Evolutionary conservation across 2,888 invertebrate genomes (phyloP), one percentile per base, ranked within the genome.

Genomic region (Synergus gifuensis): DNA sequence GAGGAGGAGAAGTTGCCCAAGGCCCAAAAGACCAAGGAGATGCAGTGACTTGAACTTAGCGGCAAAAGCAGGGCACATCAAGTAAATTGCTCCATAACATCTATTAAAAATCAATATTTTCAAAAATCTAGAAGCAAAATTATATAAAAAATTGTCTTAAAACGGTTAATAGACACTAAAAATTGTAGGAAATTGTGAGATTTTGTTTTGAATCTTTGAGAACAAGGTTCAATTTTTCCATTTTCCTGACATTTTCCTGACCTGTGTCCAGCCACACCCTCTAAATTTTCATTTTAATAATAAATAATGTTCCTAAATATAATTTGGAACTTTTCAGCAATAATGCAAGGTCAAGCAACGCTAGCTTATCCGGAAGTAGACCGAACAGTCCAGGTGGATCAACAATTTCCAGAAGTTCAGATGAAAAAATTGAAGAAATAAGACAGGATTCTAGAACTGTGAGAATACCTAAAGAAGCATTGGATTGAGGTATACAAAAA

Each of bases 331-430:
- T 9, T 69, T 46, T 69, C 22, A 49, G 46, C 4, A 22, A 12
- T 12, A 60, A 22, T 11, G 0, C 22, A 60, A 22, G 60, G 22
- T 28, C 28, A 22, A 18, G 22, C 60, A 22, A 22, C n/a, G 11
- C 18, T 1, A 60, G 22, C 18, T 4, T 60, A 4, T 18, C 60
- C 11, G 9, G 60, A 60, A 22, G 60, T 60, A 60, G 60, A 60
- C 22, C n/a, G 22, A 60, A 60, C 60, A 60, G 60, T 28, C 12
- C 5, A 28, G 60, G 12, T 11, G 22, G 60, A 18, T 60, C 60
- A 60, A 28, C 22, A 60, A 60, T 4, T 60, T 22, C 82, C 28
- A 79, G 44, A 4, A 63, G 81, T 46, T 79, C 81, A 16, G 78
- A 80, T 46, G 85, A 81, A 22, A 77, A 40, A 12, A 77, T 46